Base-by-base conservation (phyloP, 2,888 invertebrate species). In the Dione juno region DNA sequence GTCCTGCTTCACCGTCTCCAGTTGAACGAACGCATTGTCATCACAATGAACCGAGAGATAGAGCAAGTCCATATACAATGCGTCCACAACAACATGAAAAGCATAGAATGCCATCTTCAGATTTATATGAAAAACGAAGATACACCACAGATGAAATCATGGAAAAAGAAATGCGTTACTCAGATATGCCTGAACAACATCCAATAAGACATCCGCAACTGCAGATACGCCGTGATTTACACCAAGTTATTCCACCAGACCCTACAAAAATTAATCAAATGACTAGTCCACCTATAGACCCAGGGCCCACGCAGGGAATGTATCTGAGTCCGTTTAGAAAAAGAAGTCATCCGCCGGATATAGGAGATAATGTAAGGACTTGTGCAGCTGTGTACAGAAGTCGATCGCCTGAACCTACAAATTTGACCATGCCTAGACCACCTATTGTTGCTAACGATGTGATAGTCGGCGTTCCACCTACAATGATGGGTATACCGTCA, bases 151-250 rank as follows among this genome's bases (percentile, higher is more conserved):
- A 91, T 58, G 90, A 92, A 83, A 90, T 92, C 5, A 89, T 92
- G 50, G 91, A 92, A 76, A 90, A 89, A 79, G 93, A 93, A 76
- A 88, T 92, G 82, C 88, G 92, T 19, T 93, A 90, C 71, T 80
- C 86, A n/a, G 94, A 94, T 40, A 83, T 89, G 70, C 88, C 93
- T 58, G 90, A 94, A 75, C 89, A 84, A 75, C 89, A 84, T 72
- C 90, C 86, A 79, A 82, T 92, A 21, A 81, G 93, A 79, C 92
- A 92, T 81, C 95, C 95, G 14, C 94, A 95, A 79, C 84, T 97
- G 53, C 97, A 97, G 82, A 97, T 97, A 69, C 94, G 97, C 65
- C 93, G 97, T 82, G 97, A 97, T 82, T 90, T 97, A 52, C 95
- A 96, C 78, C 94, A 94, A 84, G 90, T 94, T 53, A 85, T 81